phyloP scores from a whole-genome alignment of 2,113 vertebrate species.

The Zootoca vivipara region DNA sequence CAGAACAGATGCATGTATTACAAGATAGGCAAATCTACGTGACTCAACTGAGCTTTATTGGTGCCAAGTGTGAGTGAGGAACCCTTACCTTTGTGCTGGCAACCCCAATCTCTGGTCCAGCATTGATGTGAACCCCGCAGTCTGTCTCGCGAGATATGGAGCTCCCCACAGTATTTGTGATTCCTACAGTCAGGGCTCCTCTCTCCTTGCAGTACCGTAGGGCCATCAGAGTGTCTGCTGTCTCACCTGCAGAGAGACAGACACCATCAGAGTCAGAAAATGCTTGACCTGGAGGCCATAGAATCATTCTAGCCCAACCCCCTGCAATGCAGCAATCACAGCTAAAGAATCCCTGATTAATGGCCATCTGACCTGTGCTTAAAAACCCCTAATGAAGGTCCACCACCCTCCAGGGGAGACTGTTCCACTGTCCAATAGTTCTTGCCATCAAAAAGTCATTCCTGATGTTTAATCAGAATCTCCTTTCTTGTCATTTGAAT shows the following conservation, averaged over 20 bases:
- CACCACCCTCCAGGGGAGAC: no score
- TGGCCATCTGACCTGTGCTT: no score
- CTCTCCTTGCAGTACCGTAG: constrained; percentile 94
- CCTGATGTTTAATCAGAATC: no score
- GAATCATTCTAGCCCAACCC: no score
- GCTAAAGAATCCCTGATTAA: no score
- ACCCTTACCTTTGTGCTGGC: constrained; percentile 93
- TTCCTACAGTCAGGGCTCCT: constrained; percentile 92
- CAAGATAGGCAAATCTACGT: not conserved
- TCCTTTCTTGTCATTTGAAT: no score
- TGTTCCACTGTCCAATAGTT: no score
- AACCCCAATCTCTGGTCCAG: constrained; percentile 95
- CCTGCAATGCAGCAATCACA: no score
- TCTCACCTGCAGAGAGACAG: constrained; percentile 83
- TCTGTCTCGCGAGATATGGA: constrained; percentile 97
- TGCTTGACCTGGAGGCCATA: not conserved
- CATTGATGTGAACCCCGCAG: constrained; percentile 97
- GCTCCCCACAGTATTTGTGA: constrained; percentile 98
- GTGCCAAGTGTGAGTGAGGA: no score
- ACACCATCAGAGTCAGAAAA: rapidly evolving
- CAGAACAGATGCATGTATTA: no score
- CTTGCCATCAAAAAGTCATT: no score
- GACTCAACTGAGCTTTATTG: rapidly evolving
- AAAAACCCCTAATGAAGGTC: no score
- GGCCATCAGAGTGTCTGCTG: constrained; percentile 94